These are phyloP conservation scores for Daboia siamensis DNA, from an alignment of 2,113 vertebrate species.

Conservation along the genomic window DNA sequence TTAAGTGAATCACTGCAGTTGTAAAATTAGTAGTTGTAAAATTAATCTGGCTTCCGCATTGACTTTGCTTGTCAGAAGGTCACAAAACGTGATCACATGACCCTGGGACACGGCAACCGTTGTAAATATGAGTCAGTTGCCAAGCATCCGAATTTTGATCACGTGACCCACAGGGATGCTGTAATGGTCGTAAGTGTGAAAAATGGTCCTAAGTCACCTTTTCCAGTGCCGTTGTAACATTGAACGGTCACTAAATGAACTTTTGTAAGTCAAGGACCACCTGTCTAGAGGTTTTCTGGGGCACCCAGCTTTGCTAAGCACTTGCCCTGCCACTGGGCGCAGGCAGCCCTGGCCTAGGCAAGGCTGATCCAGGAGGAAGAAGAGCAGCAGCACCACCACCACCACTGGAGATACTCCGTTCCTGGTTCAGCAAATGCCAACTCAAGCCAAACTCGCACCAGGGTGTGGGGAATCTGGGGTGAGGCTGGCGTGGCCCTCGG, in stretches of 20 bases:
- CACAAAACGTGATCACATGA: not conserved
- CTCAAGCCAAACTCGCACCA: not conserved
- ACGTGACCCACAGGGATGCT: not conserved
- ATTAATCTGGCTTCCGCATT: not conserved
- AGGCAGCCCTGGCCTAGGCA: not conserved
- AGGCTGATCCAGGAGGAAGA: not conserved
- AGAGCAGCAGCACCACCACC: not conserved
- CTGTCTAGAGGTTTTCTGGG: not conserved
- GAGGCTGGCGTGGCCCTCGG: not conserved
- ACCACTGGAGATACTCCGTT: not conserved
- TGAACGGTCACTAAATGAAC: not conserved
- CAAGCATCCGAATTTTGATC: not conserved
- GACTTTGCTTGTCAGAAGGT: not conserved
- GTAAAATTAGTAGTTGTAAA: too few species aligned
- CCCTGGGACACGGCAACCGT: too few species aligned
- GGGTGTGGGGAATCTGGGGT: not conserved
- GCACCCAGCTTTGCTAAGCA: not conserved
- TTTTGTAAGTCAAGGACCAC: not conserved
- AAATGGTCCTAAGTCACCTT: not conserved
- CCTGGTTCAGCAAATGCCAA: not conserved
- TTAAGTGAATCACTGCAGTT: not conserved
- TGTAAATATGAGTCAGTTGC: not conserved
- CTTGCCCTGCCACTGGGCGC: not conserved
- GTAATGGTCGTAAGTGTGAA: not conserved
- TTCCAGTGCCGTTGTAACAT: not conserved